Base-by-base conservation (phyloP, 1,140 invertebrate genomes). In the Cephus cinctus region DNA sequence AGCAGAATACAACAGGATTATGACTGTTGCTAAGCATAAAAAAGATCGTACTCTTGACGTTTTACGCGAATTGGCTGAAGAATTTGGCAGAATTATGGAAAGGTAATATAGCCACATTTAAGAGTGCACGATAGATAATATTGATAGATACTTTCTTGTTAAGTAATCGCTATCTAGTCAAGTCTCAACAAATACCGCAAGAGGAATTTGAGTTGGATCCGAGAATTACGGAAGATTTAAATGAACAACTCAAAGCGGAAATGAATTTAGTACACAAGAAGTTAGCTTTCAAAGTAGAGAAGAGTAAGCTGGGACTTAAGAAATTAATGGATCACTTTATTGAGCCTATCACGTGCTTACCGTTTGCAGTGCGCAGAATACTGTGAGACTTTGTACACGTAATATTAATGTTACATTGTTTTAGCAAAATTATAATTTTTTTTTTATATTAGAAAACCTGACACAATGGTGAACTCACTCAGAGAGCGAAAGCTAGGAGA, bases 321-420 rank as follows among this genome's bases (percentile, higher is more conserved):
- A 94, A 94, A 70, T 73, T 94, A 30, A 75, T 83, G 54, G 72
- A 82, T 12, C 80, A 84, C 57, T 88, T 89, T 53, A 79, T 88
- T n/a, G 72, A 84, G 56, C 78, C 82, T 9, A 64, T 89, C 5
- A 83, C 86, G 43, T 79, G 81, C 11, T 77, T 83, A 45, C 84
- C 85, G 14, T 84, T 88, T 53, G 79, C 71, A 11, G 76, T 87
- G 5, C 78, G 57, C 25, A 79, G 78, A 34, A 80, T 87, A 31
- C 67, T 73, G 62, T 77, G 22, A 61, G 68, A 16, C 8, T 16
- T 45, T 60, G 71, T 75, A 54, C 20, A 3, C n/a, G 16, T 43
- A 19, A 23, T 47, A 22, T 14, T 32, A 32, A 42, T 57, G 45
- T 48, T 47, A 34, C 34, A 53, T 23, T 48, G 43, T 43, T 36